These are phyloP conservation scores for Climacteris rufus DNA, from an alignment of 2,113 vertebrate genomes.

Conservation along the genomic window DNA sequence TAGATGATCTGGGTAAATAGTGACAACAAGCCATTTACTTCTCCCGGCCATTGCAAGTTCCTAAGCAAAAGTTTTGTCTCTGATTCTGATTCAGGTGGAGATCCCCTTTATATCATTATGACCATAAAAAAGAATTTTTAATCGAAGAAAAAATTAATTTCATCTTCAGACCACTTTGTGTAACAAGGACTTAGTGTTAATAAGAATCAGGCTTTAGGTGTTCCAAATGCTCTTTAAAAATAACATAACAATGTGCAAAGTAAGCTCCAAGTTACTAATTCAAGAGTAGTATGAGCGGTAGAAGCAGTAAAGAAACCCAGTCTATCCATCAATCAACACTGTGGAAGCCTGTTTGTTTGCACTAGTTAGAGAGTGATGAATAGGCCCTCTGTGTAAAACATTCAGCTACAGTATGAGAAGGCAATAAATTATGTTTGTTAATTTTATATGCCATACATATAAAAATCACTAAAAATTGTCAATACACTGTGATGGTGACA, in stretches of 20 bases:
- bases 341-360: conserved; percentile 61
- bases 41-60: background rate
- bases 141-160: background rate
- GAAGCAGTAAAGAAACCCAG: conserved; percentile 39
- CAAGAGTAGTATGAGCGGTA: conserved; percentile 40
- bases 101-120: background rate
- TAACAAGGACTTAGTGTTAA: background rate
- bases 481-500: background rate
- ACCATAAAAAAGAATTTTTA: background rate
- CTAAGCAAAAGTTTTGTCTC: background rate
- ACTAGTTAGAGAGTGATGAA: conserved; percentile 65
- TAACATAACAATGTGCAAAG: conserved; percentile 38
- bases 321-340: conserved; percentile 60
- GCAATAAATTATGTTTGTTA: conserved; percentile 65
- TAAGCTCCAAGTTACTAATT: conserved; percentile 40
- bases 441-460: conserved; percentile 39
- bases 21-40: background rate
- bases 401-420: conserved; percentile 43
- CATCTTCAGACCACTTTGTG: background rate
- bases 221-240: conserved; percentile 31
- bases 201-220: conserved; percentile 26
- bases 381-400: conserved; percentile 61
- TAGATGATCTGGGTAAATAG: background rate
- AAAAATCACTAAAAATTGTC: conserved; percentile 52
- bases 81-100: background rate